These are phyloP conservation scores for Tauraco erythrolophus DNA, from an alignment of 2,113 vertebrate genomes.

Conservation along the genomic window DNA sequence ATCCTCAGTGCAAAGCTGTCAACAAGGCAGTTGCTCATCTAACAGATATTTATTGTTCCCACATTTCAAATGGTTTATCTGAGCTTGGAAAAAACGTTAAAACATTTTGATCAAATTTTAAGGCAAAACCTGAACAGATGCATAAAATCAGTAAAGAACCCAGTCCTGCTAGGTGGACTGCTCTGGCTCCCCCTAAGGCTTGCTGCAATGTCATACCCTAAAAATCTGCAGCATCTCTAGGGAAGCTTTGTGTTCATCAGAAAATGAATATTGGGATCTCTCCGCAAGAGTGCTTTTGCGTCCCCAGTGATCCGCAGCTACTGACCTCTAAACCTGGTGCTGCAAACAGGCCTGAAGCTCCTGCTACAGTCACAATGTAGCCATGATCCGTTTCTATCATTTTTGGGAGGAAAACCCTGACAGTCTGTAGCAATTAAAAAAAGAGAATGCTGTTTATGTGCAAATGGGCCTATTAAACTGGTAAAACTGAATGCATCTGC, in stretches of 20 bases:
- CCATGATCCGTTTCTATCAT: constrained; percentile 58
- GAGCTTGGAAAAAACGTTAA: background rate
- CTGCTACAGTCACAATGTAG: constrained; percentile 68
- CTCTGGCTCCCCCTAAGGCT: background rate
- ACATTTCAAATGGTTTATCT: background rate
- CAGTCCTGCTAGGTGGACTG: background rate
- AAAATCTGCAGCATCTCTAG: background rate
- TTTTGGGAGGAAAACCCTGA: constrained; percentile 69
- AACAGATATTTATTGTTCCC: background rate
- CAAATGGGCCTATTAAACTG: background rate
- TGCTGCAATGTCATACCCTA: background rate
- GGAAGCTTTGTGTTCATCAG: background rate
- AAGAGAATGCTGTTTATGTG: background rate
- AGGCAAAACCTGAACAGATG: background rate
- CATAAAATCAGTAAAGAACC: background rate
- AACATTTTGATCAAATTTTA: background rate
- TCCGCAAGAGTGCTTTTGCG: background rate
- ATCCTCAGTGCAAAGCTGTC: background rate
- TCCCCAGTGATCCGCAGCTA: background rate
- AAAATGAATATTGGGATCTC: background rate
- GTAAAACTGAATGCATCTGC: background rate
- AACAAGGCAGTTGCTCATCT: background rate
- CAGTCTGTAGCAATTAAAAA: constrained; percentile 29
- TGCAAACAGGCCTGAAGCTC: constrained; percentile 63
- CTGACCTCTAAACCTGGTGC: constrained; percentile 65